Evolutionary conservation across 2,797 vertebrate species (phyloP).

Genomic region (Melanotaenia parkinsoni): DNA sequence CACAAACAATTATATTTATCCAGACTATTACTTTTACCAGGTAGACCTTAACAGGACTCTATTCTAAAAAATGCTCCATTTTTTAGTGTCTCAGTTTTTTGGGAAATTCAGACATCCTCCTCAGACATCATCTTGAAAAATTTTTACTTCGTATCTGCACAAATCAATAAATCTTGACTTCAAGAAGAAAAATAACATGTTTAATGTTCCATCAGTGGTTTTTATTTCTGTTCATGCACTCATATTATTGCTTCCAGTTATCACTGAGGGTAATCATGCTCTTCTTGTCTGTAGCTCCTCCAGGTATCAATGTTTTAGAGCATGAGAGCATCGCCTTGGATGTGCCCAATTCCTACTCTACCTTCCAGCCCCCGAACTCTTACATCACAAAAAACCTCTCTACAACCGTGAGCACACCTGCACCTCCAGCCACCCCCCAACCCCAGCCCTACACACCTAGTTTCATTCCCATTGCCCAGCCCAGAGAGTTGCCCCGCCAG

Average conservation of each 20-base stretch:
- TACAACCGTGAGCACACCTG: slow-evolving; percentile 3
- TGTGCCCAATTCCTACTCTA: slow-evolving; percentile 75
- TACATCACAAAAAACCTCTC: slow-evolving; percentile 46
- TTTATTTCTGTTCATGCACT: background rate
- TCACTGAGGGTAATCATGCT: background rate
- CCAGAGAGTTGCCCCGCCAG: slow-evolving; percentile 79
- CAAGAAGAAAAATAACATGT: background rate
- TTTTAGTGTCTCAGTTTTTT: background rate
- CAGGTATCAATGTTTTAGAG: slow-evolving; percentile 81
- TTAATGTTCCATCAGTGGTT: background rate
- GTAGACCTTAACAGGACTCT: background rate
- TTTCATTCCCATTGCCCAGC: slow-evolving; percentile 64
- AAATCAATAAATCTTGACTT: background rate
- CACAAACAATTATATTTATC: no score
- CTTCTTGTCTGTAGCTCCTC: slow-evolving; percentile 71
- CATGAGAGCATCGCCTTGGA: slow-evolving; percentile 84
- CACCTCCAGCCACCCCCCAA: slow-evolving; percentile 5
- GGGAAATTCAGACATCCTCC: background rate
- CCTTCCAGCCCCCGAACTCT: slow-evolving; percentile 61
- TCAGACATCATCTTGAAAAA: background rate
- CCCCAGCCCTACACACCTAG: slow-evolving; percentile 19
- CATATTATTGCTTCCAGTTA: background rate
- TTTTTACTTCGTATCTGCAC: background rate
- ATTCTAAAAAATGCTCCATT: background rate
- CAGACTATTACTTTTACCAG: no score